phyloP scores from a whole-genome alignment of 1,140 invertebrate species.

The Zaprionus capensis region DNA sequence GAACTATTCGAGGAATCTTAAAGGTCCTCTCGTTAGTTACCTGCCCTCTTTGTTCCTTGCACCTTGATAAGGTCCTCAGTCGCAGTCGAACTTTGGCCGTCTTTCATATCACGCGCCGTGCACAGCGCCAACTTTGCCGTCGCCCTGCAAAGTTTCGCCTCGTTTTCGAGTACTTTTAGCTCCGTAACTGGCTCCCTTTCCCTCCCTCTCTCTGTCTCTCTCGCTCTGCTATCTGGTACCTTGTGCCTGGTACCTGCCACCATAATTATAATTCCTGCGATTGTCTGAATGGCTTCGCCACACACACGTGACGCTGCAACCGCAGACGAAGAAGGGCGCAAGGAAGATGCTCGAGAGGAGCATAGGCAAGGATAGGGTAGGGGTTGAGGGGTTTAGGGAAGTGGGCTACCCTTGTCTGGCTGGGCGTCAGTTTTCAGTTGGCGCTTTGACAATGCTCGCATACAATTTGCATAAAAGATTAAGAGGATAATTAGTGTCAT shows the following conservation, averaged over 20 bases:
- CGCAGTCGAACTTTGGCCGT: slow-evolving; percentile 68
- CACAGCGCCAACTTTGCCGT: slow-evolving; percentile 64
- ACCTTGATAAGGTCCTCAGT: neutral
- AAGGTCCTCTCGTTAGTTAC: slow-evolving; percentile 17
- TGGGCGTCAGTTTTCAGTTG: slow-evolving; percentile 20
- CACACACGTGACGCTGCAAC: slow-evolving; percentile 65
- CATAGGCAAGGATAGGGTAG: neutral
- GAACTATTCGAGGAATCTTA: slow-evolving; percentile 37
- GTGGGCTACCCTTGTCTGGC: neutral
- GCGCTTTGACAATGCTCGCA: slow-evolving; percentile 39
- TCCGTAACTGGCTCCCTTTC: slow-evolving; percentile 1
- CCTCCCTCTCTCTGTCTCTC: neutral
- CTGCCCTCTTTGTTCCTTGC: neutral
- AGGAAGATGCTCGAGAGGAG: neutral
- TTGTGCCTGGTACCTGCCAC: slow-evolving; percentile 13
- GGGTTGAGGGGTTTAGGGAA: neutral
- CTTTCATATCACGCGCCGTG: slow-evolving; percentile 70
- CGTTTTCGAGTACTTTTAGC: slow-evolving; percentile 28
- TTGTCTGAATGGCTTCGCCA: slow-evolving; percentile 69
- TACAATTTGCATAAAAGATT: slow-evolving; percentile 77
- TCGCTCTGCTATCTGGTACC: slow-evolving; percentile 1
- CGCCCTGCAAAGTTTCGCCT: slow-evolving; percentile 55
- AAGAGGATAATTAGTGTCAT: slow-evolving; percentile 78
- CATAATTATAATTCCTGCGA: slow-evolving; percentile 70
- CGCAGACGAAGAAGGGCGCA: slow-evolving; percentile 39